Conservation (phyloP, 2,113 vertebrate genomes). For the Microtus ochrogaster region DNA sequence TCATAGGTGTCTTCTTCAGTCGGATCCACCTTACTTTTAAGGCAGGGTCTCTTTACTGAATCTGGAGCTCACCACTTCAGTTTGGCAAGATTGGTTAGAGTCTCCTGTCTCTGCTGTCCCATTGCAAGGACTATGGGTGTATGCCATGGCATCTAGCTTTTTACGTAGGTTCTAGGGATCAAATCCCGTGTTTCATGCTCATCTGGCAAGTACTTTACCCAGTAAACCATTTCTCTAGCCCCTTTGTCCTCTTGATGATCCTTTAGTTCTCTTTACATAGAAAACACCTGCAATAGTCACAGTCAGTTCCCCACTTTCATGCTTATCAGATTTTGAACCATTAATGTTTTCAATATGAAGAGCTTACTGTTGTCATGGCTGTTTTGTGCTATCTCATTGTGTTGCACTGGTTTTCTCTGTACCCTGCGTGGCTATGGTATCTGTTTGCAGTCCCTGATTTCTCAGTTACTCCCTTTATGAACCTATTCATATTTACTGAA, state of each 20-base stretch:
- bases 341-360: not conserved
- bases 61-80: not conserved
- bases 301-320: not conserved
- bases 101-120: not conserved
- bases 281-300: not conserved
- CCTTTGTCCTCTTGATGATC: not conserved
- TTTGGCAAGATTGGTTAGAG: no score
- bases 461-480: slow-evolving; percentile 11
- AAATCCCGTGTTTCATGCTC: no score
- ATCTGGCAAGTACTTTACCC: not conserved
- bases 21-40: not conserved
- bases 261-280: not conserved
- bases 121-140: not conserved
- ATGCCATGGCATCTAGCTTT: not conserved
- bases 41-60: not conserved
- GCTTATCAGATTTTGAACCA: not conserved
- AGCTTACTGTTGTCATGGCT: not conserved
- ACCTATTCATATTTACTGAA: not conserved
- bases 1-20: not conserved
- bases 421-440: not conserved
- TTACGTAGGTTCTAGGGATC: no score
- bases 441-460: not conserved
- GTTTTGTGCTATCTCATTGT: not conserved
- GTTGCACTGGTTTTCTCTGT: not conserved
- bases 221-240: not conserved